Base-by-base conservation (phyloP, 2,797 vertebrate genomes). In the Myiotriccus ornatus region DNA sequence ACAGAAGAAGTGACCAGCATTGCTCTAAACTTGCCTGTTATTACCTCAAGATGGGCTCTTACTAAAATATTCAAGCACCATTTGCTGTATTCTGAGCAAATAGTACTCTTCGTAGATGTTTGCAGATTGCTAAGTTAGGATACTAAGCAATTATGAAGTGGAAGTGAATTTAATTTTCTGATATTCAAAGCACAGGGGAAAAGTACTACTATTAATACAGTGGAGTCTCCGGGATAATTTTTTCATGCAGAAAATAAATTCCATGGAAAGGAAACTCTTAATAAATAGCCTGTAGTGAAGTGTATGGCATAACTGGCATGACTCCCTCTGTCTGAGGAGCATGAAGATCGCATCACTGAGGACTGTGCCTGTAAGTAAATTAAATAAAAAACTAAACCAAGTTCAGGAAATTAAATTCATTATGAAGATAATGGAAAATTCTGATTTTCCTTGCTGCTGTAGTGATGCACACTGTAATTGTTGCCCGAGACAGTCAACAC, bases 351-450 rank as follows among this genome's bases (percentile, higher is more conserved):
- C 68, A 80, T 77, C 64, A 22, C 60, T 92, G 41, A 60, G 64
- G 53, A 78, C 43, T 69, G 35, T 89, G 47, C 17, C 49, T 68
- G 64, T 75, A 68, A 62, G 32, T 76, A 79, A 90, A 79, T 89
- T 52, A 87, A 86, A 74, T 65, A 78, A 52, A 78, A 28, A 80
- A 70, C n/a, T n/a, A 75, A 74, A 73, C 19, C 27, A 82, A 76
- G 62, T 50, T 57, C 49, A 86, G 95, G 90, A 95, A 92, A 94
- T 92, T 39, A 89, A 89, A 86, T 84, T 90, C 4, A 49, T 90
- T 84, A 59, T 60, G 39, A 71, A 78, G 49, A 67, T 63, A 92
- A 85, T 16, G 67, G 35, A 65, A 88, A 86, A 71, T 37, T 62
- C 18, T 65, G 7, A 30, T 90, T 89, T 90, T 94, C n/a, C 55